These are phyloP conservation scores for Chouioia cunea DNA, from an alignment of 2,888 invertebrate species.

Conservation along the genomic window DNA sequence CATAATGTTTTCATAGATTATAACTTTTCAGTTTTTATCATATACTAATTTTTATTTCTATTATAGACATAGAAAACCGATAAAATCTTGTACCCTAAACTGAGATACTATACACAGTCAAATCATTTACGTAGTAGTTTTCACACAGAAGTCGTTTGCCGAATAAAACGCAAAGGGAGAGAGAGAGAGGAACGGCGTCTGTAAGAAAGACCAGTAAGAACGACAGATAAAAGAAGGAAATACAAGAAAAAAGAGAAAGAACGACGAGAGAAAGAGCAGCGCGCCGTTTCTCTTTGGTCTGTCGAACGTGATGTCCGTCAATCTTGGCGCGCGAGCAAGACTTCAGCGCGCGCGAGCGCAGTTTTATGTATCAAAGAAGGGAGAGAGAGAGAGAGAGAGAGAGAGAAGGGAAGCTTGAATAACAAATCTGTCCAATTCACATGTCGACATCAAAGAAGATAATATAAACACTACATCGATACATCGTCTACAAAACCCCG, in stretches of 20 bases:
- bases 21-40: slow-evolving; percentile 3
- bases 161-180: slow-evolving; percentile 5
- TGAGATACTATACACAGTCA: too few relatives aligned
- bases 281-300: slow-evolving; percentile 29
- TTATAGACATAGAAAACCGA: too few relatives aligned
- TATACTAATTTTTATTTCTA: too few relatives aligned
- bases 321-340: slow-evolving; percentile 42
- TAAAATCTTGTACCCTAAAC: too few relatives aligned
- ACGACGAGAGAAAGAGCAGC: slow-evolving; percentile 16
- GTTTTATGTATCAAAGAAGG: slow-evolving; percentile 36
- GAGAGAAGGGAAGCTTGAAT: slow-evolving; percentile 64
- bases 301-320: slow-evolving; percentile 44
- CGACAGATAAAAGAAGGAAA: too few relatives aligned
- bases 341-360: slow-evolving; percentile 37
- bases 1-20: neutral
- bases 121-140: too few relatives aligned
- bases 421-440: slow-evolving; percentile 70
- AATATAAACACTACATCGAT: slow-evolving; percentile 70
- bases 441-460: slow-evolving; percentile 70
- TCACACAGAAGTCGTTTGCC: neutral
- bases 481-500: slow-evolving; percentile 68
- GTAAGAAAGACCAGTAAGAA: too few relatives aligned
- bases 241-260: neutral
- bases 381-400: neutral
- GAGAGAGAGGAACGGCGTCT: slow-evolving; percentile 1